These are phyloP conservation scores for Amphiprion clarkii DNA, from an alignment of 2,797 vertebrate genomes.

Conservation along the genomic window DNA sequence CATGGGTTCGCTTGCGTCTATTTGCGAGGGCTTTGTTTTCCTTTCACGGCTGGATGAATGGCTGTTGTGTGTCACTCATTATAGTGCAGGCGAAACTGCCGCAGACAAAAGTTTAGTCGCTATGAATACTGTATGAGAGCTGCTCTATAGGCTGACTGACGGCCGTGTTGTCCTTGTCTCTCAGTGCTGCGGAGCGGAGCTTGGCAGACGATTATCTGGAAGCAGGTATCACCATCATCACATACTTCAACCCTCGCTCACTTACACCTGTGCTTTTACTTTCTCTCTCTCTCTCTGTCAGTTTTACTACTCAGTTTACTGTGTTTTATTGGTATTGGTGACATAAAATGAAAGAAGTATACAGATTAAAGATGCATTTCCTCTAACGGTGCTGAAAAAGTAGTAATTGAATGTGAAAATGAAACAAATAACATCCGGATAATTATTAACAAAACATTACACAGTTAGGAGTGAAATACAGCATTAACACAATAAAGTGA, in stretches of 20 bases:
- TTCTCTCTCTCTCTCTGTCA: neutral
- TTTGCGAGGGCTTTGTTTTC: constrained; percentile 73
- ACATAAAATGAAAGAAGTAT: neutral
- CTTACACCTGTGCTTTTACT: constrained; percentile 23
- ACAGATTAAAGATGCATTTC: neutral
- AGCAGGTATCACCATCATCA: constrained; percentile 89
- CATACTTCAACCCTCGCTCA: constrained; percentile 26
- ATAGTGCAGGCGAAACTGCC: constrained; percentile 36
- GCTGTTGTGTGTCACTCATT: constrained; percentile 73
- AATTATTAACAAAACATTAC: neutral
- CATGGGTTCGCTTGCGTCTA: constrained; percentile 56
- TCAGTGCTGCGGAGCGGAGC: constrained; percentile 94
- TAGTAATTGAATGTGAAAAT: neutral
- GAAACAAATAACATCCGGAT: neutral
- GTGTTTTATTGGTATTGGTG: neutral
- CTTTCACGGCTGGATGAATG: constrained; percentile 72
- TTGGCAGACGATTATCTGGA: constrained; percentile 98
- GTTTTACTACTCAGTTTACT: neutral
- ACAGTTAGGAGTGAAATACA: neutral
- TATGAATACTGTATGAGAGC: constrained; percentile 80
- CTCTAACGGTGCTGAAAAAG: neutral
- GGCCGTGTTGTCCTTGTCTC: constrained; percentile 81
- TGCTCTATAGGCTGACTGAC: constrained; percentile 75
- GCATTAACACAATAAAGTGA: too few species aligned
- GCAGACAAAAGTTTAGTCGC: constrained; percentile 72